A percentile compares a stretch with the other conserved stretches of the same genome.
Evolutionary conservation across 2,797 vertebrate genomes (phyloP).

Genomic region (Taenioides sp.): DNA sequence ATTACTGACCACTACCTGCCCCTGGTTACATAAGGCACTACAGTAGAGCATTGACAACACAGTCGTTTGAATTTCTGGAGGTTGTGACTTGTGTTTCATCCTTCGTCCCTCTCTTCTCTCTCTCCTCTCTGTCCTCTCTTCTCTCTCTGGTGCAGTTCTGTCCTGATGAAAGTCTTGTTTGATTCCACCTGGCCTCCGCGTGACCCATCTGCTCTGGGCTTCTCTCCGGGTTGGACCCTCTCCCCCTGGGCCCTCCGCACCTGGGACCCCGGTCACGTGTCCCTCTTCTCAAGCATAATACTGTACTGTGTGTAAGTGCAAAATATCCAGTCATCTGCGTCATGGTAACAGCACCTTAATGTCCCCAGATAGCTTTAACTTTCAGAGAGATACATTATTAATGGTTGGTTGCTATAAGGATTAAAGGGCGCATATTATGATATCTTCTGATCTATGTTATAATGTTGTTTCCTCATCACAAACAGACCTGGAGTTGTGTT

Average conservation of each 20-base stretch:
- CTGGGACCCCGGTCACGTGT: slow-evolving; percentile 53
- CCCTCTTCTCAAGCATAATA: slow-evolving; percentile 25
- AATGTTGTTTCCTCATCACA: too few species aligned
- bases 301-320: neutral
- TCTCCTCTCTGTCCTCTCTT: neutral
- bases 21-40: neutral
- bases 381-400: neutral
- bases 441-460: too few species aligned
- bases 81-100: neutral
- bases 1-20: neutral
- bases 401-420: neutral
- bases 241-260: slow-evolving; percentile 62
- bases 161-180: slow-evolving; percentile 39
- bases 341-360: neutral
- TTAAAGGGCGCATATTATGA: neutral
- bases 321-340: neutral
- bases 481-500: too few species aligned
- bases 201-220: slow-evolving; percentile 68
- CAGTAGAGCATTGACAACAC: neutral
- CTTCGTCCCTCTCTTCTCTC: slow-evolving; percentile 1
- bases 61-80: neutral
- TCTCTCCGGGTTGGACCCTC: slow-evolving; percentile 52
- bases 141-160: slow-evolving; percentile 1
- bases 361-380: neutral
- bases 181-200: slow-evolving; percentile 34